A percentile compares a stretch with the other conserved stretches of the same genome.
These are phyloP conservation scores for Caenorhabditis inopinata DNA, from an alignment of 1,140 invertebrate genomes.

Conservation along the genomic window DNA sequence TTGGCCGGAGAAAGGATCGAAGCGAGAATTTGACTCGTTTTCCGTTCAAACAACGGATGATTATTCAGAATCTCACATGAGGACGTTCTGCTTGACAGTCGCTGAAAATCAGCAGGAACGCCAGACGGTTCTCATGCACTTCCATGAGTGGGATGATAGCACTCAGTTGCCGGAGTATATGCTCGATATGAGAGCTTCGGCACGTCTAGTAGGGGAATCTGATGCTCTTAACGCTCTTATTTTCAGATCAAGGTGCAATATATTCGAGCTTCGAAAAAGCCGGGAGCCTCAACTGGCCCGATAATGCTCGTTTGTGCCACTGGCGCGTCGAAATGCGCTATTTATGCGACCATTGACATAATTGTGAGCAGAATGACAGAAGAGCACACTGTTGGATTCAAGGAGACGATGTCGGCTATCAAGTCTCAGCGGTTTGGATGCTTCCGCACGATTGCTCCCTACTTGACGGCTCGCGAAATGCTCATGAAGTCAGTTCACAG, in stretches of 20 bases:
- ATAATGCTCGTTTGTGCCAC: conserved; percentile 15
- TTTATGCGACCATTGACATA: conserved; percentile 8
- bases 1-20: conserved; percentile 21
- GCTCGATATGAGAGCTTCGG: conserved; percentile 18
- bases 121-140: conserved; percentile 7
- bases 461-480: conserved; percentile 16
- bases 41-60: background rate
- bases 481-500: background rate
- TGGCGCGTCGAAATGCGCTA: background rate
- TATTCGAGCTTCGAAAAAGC: background rate
- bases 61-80: conserved; percentile 17
- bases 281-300: background rate
- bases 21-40: background rate
- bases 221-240: no score
- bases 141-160: background rate
- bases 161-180: background rate
- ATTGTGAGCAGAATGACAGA: conserved; percentile 17
- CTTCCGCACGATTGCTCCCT: background rate
- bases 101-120: background rate
- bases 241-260: conserved; percentile 14
- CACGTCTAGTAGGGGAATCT: background rate
- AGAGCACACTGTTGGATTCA: conserved; percentile 17
- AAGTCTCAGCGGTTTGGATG: background rate
- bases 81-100: background rate
- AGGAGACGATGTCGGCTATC: background rate